Percentiles rank a stretch among this genome's conserved stretches.
Evolutionary conservation across 2,113 vertebrate species (phyloP).

Genomic region (Hemicordylus capensis): DNA sequence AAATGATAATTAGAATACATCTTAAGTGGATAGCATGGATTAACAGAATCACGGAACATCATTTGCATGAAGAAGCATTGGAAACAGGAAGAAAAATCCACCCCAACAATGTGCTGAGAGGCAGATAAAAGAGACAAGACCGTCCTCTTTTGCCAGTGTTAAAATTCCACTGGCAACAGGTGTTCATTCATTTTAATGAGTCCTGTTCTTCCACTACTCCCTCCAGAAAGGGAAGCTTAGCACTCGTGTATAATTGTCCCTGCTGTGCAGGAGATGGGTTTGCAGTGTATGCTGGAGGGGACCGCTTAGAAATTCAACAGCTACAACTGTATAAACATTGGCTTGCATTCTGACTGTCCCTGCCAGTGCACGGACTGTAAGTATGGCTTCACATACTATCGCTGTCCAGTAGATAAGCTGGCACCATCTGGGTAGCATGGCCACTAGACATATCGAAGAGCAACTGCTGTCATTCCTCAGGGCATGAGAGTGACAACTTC

Average conservation of each 20-base stretch:
- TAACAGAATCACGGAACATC: neutral
- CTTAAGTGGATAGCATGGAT: no score
- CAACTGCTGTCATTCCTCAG: constrained; percentile 8
- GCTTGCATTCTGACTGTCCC: neutral
- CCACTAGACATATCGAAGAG: neutral
- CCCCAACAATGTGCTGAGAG: neutral
- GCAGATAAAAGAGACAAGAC: neutral
- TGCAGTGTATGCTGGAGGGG: constrained; percentile 32
- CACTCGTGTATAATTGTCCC: constrained; percentile 40
- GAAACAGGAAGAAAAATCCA: neutral
- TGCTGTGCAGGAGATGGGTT: constrained; percentile 44
- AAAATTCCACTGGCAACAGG: constrained; percentile 20
- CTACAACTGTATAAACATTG: constrained; percentile 1
- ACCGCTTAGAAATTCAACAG: constrained; percentile 47
- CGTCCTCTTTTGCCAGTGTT: neutral
- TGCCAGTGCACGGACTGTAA: constrained; percentile 24
- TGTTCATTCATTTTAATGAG: constrained; percentile 41
- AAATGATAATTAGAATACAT: neutral
- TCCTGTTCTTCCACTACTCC: constrained; percentile 30
- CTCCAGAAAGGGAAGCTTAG: constrained; percentile 36
- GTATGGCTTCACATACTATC: accelerated
- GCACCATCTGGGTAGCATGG: neutral
- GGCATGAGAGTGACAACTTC: neutral
- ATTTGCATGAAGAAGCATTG: neutral
- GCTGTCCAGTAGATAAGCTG: constrained; percentile 36